These are phyloP conservation scores for Nesogale talazaci DNA, from an alignment of 2,113 vertebrate species.

Conservation along the genomic window DNA sequence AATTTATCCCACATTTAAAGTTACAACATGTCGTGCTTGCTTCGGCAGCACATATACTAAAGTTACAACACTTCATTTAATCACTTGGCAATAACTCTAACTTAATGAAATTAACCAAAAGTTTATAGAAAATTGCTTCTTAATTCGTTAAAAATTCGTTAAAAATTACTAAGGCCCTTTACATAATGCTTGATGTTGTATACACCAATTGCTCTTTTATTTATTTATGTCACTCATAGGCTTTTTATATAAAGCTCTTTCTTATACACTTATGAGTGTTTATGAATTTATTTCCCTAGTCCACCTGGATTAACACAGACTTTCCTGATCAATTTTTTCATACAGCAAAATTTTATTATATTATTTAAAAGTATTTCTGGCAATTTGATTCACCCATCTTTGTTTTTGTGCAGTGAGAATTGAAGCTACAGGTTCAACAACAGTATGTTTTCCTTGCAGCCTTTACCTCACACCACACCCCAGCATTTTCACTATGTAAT, in stretches of 20 bases:
- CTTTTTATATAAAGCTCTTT: too few species aligned
- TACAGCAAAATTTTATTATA: neutral
- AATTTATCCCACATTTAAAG: constrained; percentile 42
- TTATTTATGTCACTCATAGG: too few species aligned
- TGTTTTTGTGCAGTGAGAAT: neutral
- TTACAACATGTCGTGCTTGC: too few species aligned
- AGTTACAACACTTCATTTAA: constrained; percentile 9
- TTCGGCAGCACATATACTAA: too few species aligned
- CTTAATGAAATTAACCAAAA: constrained; percentile 13
- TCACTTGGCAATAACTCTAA: constrained; percentile 14
- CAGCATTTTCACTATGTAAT: constrained; percentile 1
- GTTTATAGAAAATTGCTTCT: neutral
- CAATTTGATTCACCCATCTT: neutral
- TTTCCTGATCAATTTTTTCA: constrained; percentile 4
- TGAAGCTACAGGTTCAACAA: neutral
- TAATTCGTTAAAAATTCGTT: constrained; percentile 24
- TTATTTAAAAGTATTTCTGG: neutral
- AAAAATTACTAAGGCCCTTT: constrained; percentile 37
- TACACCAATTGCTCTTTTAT: neutral
- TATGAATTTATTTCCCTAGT: too few species aligned
- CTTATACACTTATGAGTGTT: too few species aligned
- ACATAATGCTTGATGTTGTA: neutral
- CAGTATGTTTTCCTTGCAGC: neutral
- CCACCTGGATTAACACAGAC: neutral
- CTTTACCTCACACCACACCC: neutral